Percentiles rank a stretch among this genome's conserved stretches.
These are phyloP conservation scores for Antechinus flavipes DNA, from an alignment of 2,113 vertebrate species.

Conservation along the genomic window DNA sequence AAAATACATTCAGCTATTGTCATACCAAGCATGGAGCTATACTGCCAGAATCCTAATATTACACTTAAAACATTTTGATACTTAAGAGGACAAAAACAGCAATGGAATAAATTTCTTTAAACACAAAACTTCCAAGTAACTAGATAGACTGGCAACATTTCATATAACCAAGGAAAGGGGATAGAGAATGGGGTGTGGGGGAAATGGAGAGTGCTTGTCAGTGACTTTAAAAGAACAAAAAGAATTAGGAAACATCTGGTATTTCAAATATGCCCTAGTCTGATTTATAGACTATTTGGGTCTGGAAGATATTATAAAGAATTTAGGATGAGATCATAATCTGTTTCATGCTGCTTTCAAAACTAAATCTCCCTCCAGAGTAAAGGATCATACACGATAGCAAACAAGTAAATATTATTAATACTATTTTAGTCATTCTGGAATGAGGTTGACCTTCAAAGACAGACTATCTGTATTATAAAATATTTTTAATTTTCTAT, in stretches of 20 bases:
- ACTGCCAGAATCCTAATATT: neutral
- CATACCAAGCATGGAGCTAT: neutral
- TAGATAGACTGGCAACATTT: conserved; percentile 73
- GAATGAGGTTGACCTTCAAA: conserved; percentile 57
- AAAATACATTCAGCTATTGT: conserved; percentile 26
- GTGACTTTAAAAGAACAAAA: conserved; percentile 60
- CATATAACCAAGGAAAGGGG: conserved; percentile 64
- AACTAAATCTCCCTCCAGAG: conserved; percentile 64
- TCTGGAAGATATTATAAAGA: conserved; percentile 73
- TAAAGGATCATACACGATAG: conserved; percentile 74
- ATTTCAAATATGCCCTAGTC: conserved; percentile 71
- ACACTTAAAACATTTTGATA: neutral
- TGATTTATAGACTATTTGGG: conserved; percentile 67
- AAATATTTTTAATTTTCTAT: neutral
- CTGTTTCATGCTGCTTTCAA: conserved; percentile 69
- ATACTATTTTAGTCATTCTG: conserved; percentile 63
- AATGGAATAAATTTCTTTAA: conserved; percentile 69
- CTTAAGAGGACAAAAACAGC: conserved; percentile 39
- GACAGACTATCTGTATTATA: conserved; percentile 33
- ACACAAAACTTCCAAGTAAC: conserved; percentile 74
- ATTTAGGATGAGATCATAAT: conserved; percentile 73
- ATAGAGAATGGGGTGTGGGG: no score
- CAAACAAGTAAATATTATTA: conserved; percentile 67
- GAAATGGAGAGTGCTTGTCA: conserved; percentile 57
- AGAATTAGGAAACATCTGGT: conserved; percentile 70